phyloP scores from a whole-genome alignment of 2,113 vertebrate species.

The Cyanoramphus novaezelandiae region DNA sequence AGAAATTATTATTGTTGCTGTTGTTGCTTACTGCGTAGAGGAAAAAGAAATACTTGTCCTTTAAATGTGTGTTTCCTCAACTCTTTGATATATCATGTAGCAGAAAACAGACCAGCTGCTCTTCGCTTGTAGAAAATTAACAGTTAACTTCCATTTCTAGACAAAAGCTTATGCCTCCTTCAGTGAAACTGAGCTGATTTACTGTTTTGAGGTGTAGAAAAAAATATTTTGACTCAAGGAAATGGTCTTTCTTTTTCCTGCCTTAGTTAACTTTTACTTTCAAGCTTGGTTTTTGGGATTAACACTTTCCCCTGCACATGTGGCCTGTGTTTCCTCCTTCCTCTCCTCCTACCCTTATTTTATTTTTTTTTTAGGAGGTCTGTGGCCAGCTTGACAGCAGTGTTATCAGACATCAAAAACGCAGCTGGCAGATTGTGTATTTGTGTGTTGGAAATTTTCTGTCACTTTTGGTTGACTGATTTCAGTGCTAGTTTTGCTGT shows the following conservation, averaged over 20 bases:
- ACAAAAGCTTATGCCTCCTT: neutral
- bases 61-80: neutral
- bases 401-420: neutral
- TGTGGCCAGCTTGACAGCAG: neutral
- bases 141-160: neutral
- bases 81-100: neutral
- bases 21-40: neutral
- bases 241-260: neutral
- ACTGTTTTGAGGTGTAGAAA: neutral
- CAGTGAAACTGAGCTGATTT: neutral
- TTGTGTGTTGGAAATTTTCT: neutral
- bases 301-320: neutral
- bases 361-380: neutral
- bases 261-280: neutral
- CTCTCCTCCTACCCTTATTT: fast-evolving
- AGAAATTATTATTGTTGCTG: neutral
- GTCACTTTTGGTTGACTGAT: neutral
- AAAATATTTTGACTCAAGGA: neutral
- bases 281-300: neutral
- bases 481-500: neutral
- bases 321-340: fast-evolving
- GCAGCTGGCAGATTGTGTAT: neutral
- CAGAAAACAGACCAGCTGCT: neutral
- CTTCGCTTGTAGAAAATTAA: neutral
- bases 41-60: neutral